Percentiles rank a stretch among this genome's conserved stretches.
These are phyloP conservation scores for Leptatherina wallacei DNA, from an alignment of 2,797 vertebrate genomes.

Conservation along the genomic window DNA sequence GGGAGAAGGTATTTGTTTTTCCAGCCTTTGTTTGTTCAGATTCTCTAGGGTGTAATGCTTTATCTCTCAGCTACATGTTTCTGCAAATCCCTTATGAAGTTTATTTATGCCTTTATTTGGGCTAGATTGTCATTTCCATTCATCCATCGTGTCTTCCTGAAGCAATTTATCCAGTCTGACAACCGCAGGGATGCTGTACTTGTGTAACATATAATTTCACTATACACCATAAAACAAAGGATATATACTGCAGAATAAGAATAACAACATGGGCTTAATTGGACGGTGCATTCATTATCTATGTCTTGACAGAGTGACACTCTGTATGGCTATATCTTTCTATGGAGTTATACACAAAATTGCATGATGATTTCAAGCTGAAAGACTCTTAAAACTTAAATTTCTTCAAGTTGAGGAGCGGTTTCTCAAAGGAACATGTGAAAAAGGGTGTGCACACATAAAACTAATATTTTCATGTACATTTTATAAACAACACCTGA, in stretches of 20 bases:
- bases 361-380: neutral
- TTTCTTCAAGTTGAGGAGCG: neutral
- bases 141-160: constrained; percentile 37
- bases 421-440: neutral
- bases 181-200: constrained; percentile 20
- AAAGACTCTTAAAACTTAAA: neutral
- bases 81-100: constrained; percentile 51
- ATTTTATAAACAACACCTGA: neutral
- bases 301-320: neutral
- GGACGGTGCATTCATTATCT: neutral
- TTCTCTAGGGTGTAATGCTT: constrained; percentile 34
- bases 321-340: neutral
- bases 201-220: constrained; percentile 30
- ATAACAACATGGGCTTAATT: neutral
- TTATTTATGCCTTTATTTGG: constrained; percentile 49
- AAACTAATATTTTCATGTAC: neutral
- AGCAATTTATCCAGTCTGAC: constrained; percentile 38
- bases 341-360: neutral
- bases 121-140: constrained; percentile 27
- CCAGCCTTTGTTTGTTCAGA: constrained; percentile 23
- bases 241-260: neutral
- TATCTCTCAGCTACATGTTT: constrained; percentile 46
- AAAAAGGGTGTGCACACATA: neutral
- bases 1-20: constrained; percentile 68
- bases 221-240: constrained; percentile 25